Percentiles rank a stretch among this genome's conserved stretches.
Conservation (phyloP, 2,113 vertebrate species). For the Bagarius yarrelli region DNA sequence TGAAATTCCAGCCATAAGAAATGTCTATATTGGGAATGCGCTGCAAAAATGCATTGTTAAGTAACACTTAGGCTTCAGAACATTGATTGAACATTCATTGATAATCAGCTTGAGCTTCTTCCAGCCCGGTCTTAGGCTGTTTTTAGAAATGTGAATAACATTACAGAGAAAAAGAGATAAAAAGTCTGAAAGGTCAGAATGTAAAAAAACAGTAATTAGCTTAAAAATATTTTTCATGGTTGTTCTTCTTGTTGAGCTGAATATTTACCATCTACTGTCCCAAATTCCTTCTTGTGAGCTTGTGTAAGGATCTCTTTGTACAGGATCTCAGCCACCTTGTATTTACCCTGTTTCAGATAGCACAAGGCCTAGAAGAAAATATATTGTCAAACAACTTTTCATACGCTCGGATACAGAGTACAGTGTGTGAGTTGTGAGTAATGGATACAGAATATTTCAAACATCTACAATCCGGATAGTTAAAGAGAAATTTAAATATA, state of each 20-base stretch:
- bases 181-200: background rate
- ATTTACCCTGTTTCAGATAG: constrained; percentile 87
- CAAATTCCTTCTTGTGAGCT: constrained; percentile 85
- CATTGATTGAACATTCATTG: background rate
- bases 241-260: background rate
- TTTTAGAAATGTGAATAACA: background rate
- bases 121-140: background rate
- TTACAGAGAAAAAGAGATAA: background rate
- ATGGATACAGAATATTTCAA: background rate
- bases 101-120: constrained; percentile 7
- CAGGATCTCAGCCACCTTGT: constrained; percentile 79
- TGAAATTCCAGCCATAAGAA: background rate
- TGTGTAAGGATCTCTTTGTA: constrained; percentile 87
- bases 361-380: constrained; percentile 75
- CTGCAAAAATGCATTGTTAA: background rate
- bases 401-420: background rate
- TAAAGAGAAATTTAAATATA: background rate
- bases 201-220: background rate
- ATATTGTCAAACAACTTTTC: no score
- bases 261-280: constrained; percentile 80
- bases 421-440: background rate
- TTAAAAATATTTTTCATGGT: background rate
- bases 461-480: background rate
- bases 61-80: background rate
- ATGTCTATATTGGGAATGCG: background rate